Evolutionary conservation across 2,113 vertebrate genomes (phyloP).

Genomic region (Rhinolophus sinicus): DNA sequence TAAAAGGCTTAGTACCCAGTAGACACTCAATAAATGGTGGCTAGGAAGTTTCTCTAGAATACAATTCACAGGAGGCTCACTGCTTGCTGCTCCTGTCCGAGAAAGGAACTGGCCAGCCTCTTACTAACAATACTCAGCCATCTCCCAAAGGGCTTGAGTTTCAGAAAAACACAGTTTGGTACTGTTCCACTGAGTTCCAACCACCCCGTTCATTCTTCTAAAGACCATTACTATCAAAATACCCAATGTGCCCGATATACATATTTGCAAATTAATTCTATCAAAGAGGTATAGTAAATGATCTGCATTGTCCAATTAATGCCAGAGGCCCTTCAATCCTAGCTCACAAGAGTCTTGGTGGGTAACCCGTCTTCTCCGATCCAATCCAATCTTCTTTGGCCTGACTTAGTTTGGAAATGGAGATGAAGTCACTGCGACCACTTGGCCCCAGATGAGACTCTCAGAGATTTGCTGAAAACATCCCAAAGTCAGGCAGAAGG

Average conservation of each 20-base stretch:
- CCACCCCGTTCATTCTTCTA: neutral
- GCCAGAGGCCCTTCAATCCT: neutral
- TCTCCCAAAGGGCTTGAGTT: neutral
- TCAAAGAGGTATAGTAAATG: neutral
- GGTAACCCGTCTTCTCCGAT: neutral
- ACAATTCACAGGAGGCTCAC: neutral
- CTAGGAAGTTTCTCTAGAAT: neutral
- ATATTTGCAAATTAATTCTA: constrained; percentile 32
- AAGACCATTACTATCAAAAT: neutral
- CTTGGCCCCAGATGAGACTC: neutral
- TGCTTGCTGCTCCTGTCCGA: neutral
- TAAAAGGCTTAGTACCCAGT: neutral
- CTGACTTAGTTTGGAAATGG: neutral
- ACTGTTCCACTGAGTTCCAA: neutral
- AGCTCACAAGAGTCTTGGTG: neutral
- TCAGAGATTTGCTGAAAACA: neutral
- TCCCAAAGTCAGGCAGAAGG: neutral
- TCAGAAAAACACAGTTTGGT: neutral
- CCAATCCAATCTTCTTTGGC: neutral
- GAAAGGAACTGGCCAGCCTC: neutral
- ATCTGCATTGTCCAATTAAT: constrained; percentile 2
- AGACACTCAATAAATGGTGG: neutral
- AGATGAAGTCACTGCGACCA: neutral
- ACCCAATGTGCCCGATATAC: neutral
- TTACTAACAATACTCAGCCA: neutral